Conservation (phyloP, 2,888 invertebrate species). For the Parnassius smintheus region DNA sequence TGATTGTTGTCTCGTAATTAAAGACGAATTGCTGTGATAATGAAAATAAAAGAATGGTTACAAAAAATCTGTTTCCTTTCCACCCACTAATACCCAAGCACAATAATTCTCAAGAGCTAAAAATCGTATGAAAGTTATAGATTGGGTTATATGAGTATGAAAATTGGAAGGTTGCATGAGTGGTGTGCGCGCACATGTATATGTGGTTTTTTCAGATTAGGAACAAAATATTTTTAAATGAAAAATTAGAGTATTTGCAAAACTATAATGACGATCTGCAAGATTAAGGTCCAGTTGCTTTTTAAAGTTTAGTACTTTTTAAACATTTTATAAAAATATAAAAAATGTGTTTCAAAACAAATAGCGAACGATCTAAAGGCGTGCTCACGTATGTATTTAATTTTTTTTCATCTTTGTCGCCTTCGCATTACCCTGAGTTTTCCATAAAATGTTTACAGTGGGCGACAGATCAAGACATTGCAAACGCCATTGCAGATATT, state of each 20-base stretch:
- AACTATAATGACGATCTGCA: no score
- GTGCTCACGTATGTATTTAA: constrained; percentile 38
- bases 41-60: constrained; percentile 69
- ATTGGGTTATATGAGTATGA: neutral
- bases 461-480: constrained; percentile 98
- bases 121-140: neutral
- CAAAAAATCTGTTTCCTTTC: constrained; percentile 76
- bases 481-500: constrained; percentile 92
- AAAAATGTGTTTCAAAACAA: neutral
- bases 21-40: constrained; percentile 56
- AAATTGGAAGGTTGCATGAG: neutral
- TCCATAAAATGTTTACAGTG: constrained; percentile 85
- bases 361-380: constrained; percentile 15
- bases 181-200: neutral
- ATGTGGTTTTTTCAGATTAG: neutral
- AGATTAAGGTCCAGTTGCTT: no score
- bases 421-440: constrained; percentile 51
- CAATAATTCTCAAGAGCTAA: constrained; percentile 6
- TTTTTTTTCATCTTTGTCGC: constrained; percentile 38
- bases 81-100: constrained; percentile 59
- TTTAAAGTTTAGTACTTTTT: no score
- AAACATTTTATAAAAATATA: no score
- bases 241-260: no score
- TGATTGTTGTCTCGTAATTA: constrained; percentile 24
- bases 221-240: neutral